A percentile compares a stretch with the other conserved stretches of the same genome.
phyloP scores from a whole-genome alignment of 1,140 invertebrate species.

The Drosophila aff. region DNA sequence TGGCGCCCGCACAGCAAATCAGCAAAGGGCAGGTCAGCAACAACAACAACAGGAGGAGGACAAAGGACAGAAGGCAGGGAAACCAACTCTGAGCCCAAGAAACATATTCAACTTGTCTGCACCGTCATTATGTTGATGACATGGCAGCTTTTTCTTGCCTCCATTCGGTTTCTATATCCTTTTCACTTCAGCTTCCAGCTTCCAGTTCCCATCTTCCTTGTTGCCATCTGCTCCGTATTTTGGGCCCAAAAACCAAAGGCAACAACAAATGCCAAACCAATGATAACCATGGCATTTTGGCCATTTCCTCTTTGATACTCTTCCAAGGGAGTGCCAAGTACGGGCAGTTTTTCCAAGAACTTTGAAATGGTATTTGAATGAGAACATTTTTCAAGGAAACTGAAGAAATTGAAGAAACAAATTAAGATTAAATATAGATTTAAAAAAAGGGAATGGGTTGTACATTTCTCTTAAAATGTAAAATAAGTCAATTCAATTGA shows the following conservation, averaged over 20 bases:
- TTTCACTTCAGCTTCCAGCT: slow-evolving; percentile 2
- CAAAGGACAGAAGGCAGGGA: neutral
- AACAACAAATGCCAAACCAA: slow-evolving; percentile 34
- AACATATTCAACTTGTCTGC: slow-evolving; percentile 51
- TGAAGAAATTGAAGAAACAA: neutral
- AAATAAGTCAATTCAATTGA: no score
- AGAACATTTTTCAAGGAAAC: neutral
- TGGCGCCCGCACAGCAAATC: slow-evolving; percentile 37
- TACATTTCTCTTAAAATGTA: neutral
- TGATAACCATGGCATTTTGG: slow-evolving; percentile 29
- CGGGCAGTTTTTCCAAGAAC: neutral
- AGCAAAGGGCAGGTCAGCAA: slow-evolving; percentile 45
- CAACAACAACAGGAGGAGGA: slow-evolving; percentile 9
- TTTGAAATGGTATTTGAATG: neutral
- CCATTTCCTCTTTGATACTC: slow-evolving; percentile 28
- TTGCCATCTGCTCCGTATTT: slow-evolving; percentile 15
- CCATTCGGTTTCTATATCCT: slow-evolving; percentile 15
- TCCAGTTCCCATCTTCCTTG: neutral
- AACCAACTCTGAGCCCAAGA: slow-evolving; percentile 1
- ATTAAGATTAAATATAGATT: neutral
- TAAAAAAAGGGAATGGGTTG: neutral
- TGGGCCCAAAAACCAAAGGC: slow-evolving; percentile 21
- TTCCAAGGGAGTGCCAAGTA: neutral
- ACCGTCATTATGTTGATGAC: slow-evolving; percentile 57
- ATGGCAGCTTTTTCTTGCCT: slow-evolving; percentile 31